A percentile compares a stretch with the other conserved stretches of the same genome.
Conservation (phyloP, 2,888 invertebrate species). For the Empis stercorea region DNA sequence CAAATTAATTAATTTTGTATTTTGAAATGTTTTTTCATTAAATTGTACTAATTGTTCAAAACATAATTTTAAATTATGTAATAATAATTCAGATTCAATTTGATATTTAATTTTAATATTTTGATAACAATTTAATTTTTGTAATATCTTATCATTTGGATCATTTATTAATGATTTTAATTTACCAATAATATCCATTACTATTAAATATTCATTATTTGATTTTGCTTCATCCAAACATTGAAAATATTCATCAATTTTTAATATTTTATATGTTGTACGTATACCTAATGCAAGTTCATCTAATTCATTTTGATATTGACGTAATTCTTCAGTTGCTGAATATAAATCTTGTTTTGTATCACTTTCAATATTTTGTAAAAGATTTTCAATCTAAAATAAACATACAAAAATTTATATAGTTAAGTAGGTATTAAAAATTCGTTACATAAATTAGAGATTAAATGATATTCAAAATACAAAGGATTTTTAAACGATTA, state of each 20-base stretch:
- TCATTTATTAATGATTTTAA: slow-evolving; percentile 25
- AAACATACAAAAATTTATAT: background rate
- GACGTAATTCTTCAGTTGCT: slow-evolving; percentile 47
- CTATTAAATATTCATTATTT: slow-evolving; percentile 25
- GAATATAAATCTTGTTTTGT: slow-evolving; percentile 47
- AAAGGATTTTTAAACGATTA: background rate
- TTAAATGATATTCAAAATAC: background rate
- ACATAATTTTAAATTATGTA: slow-evolving; percentile 29
- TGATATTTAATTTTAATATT: slow-evolving; percentile 31
- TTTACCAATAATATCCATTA: slow-evolving; percentile 25
- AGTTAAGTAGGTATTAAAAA: background rate
- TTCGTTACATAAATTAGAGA: too few species aligned
- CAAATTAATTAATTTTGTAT: slow-evolving; percentile 28
- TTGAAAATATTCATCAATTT: slow-evolving; percentile 39
- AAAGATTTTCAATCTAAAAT: slow-evolving; percentile 18
- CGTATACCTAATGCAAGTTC: slow-evolving; percentile 43
- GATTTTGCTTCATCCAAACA: slow-evolving; percentile 29
- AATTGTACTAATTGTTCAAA: slow-evolving; percentile 31
- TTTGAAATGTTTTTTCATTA: slow-evolving; percentile 29
- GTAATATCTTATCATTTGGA: slow-evolving; percentile 25
- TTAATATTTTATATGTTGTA: slow-evolving; percentile 28
- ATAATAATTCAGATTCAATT: slow-evolving; percentile 27
- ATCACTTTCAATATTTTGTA: slow-evolving; percentile 42
- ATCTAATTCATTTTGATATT: slow-evolving; percentile 41
- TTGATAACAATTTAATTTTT: slow-evolving; percentile 27